Base-by-base conservation (phyloP, 1,140 invertebrate species). In the Drosophila equinoxialis region DNA sequence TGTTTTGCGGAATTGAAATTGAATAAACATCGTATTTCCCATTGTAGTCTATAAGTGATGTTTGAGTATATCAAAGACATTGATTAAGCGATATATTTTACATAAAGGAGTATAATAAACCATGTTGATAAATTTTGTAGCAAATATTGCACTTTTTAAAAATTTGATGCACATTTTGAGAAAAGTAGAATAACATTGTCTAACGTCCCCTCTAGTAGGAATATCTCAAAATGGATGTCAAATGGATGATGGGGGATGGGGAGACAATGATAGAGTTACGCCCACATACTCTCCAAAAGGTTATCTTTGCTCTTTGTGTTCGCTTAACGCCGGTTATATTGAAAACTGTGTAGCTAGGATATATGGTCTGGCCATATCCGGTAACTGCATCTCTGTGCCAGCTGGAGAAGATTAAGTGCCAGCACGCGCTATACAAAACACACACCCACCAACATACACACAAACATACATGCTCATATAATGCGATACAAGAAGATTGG, bases 331-430 rank as follows among this genome's bases (percentile, higher is more conserved):
- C 73, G 35, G 17, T 48, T 39, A 68, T 51, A 51, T 51, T 51
- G 45, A 51, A 51, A 51, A n/a, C 20, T 51, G 17, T 51, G 17
- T 20, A 51, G 57, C 57, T 59, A 59, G 57, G 73, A 87, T 89
- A 87, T 87, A 87, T 87, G 73, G 67, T 54, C 45, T 75, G 35
- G 72, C 69, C 69, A 86, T 86, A 87, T 87, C 83, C 84, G 74
- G 79, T 59, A 62, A 67, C 76, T 87, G 83, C 83, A 84, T 85
- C 81, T 77, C 8, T 20, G 77, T 71, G 81, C 63, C 81, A 82
- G 78, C 82, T 87, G 69, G 68, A 59, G 57, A 83, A 87, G 83
- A 87, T 87, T 87, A 89, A 87, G 79, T 87, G 84, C 62, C 69
- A 77, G 79, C 76, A 86, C 84, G 74, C 76, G 79, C 69, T 68